Conservation (phyloP, 2,797 vertebrate species). For the Chelonia mydas region DNA sequence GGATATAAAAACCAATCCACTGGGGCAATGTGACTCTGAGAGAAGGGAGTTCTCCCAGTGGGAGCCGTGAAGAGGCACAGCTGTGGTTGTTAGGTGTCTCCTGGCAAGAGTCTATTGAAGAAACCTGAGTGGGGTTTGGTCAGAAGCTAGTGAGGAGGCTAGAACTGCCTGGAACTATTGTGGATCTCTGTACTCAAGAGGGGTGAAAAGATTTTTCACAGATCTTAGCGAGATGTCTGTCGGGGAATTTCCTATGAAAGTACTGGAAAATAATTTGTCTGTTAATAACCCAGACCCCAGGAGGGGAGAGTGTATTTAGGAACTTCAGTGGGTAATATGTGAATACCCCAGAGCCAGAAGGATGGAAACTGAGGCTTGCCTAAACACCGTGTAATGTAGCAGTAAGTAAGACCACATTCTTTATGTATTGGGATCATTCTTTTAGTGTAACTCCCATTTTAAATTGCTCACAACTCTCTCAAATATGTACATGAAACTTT, state of each 20-base stretch:
- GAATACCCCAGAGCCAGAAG: neutral
- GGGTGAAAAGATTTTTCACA: neutral
- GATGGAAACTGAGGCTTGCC: neutral
- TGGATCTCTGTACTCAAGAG: neutral
- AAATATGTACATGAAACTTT: neutral
- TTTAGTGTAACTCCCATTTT: neutral
- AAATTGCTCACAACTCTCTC: neutral
- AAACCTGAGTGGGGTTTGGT: neutral
- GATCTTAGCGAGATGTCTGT: neutral
- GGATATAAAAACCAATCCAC: neutral
- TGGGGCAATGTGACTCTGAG: neutral
- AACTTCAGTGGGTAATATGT: neutral
- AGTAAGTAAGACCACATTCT: neutral
- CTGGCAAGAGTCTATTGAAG: neutral
- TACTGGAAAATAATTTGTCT: neutral
- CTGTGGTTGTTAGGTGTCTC: neutral
- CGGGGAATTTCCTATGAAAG: neutral
- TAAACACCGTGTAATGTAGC: accelerated
- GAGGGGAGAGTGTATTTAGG: neutral
- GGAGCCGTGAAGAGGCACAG: neutral
- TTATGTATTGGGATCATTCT: neutral
- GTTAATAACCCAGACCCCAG: neutral
- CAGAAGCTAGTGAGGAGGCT: neutral
- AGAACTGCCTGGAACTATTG: neutral
- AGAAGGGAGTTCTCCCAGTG: neutral